Conservation (phyloP, 2,797 vertebrate genomes). For the Myotis daubentonii region DNA sequence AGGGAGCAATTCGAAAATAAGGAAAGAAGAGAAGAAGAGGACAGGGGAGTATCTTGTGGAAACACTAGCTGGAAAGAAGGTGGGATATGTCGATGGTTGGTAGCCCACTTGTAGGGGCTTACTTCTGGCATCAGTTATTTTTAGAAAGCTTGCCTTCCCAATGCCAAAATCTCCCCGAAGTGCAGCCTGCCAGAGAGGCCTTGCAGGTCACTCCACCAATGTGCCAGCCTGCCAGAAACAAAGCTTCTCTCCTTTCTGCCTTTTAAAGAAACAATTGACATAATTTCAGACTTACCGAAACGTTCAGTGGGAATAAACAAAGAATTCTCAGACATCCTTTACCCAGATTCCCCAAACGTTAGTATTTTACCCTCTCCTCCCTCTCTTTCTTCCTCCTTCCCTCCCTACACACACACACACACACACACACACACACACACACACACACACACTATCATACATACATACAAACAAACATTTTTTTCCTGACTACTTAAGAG, state of each 20-base stretch:
- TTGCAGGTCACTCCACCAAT: not conserved
- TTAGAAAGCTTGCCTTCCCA: not conserved
- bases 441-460: too few species aligned
- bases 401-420: not conserved
- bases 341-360: not conserved
- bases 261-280: not conserved
- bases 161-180: not conserved
- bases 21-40: not conserved
- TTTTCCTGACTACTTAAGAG: not conserved
- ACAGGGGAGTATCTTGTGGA: not conserved
- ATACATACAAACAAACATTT: not conserved
- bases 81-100: fast-evolving
- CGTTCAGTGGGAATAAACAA: not conserved
- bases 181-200: not conserved
- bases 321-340: not conserved
- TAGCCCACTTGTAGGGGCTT: not conserved
- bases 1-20: constrained; percentile 10
- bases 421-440: too few species aligned
- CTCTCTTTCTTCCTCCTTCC: not conserved
- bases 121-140: not conserved
- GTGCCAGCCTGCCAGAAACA: not conserved
- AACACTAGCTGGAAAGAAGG: not conserved
- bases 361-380: not conserved
- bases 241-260: not conserved
- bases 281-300: constrained; percentile 9